phyloP scores from a whole-genome alignment of 2,888 invertebrate species.

The Synanthedon formicaeformis region DNA sequence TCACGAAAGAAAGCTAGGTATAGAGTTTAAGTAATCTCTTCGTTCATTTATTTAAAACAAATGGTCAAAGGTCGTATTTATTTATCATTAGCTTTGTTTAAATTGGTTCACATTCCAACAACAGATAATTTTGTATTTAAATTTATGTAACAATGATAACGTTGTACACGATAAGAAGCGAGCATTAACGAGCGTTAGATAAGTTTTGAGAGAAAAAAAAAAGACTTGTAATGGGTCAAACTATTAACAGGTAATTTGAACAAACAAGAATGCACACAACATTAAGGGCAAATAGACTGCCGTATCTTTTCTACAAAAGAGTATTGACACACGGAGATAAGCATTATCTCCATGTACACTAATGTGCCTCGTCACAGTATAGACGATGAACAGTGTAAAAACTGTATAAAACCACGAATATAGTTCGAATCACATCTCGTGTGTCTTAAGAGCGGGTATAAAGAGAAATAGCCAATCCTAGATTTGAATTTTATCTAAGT shows the following conservation, averaged over 20 bases:
- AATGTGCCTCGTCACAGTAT: conserved; percentile 29
- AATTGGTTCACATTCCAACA: conserved; percentile 7
- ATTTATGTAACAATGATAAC: not conserved
- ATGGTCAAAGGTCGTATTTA: conserved; percentile 28
- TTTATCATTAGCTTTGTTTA: conserved; percentile 22
- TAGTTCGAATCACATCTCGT: too few relatives aligned
- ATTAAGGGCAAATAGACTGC: conserved; percentile 63
- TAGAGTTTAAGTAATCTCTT: too few relatives aligned
- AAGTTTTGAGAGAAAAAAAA: not conserved
- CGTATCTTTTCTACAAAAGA: conserved; percentile 65
- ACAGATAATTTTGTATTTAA: conserved; percentile 2
- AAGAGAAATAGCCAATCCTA: too few relatives aligned
- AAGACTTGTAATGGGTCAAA: conserved; percentile 28
- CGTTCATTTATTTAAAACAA: conserved; percentile 2
- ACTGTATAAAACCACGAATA: too few relatives aligned
- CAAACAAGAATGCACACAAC: conserved; percentile 53
- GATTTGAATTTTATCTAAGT: too few relatives aligned
- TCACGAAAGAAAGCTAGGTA: too few relatives aligned
- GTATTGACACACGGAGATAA: conserved; percentile 65
- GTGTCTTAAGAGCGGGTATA: too few relatives aligned
- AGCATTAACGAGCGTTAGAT: not conserved
- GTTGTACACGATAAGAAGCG: not conserved
- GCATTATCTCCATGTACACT: conserved; percentile 53
- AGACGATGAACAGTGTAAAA: not conserved
- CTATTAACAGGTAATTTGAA: conserved; percentile 50